Evolutionary conservation across 2,797 vertebrate genomes (phyloP).

Genomic region (Caiman crocodilus): DNA sequence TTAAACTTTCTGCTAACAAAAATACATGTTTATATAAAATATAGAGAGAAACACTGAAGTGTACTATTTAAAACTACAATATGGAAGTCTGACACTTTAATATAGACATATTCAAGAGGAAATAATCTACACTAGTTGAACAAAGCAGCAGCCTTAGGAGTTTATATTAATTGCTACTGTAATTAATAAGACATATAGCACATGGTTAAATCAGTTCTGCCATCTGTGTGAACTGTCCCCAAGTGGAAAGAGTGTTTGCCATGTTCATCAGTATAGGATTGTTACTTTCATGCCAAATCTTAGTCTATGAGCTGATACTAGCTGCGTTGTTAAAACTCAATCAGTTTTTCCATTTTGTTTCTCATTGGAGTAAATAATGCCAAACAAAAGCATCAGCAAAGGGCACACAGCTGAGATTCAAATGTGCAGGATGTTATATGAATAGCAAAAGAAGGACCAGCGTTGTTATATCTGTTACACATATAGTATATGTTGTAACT

Average conservation of each 20-base stretch:
- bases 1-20: neutral
- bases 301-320: neutral
- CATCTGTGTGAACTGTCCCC: conserved; percentile 60
- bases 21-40: neutral
- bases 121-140: neutral
- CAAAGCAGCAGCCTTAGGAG: neutral
- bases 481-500: neutral
- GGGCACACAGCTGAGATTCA: rapidly evolving
- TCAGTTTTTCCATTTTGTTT: neutral
- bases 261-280: neutral
- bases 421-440: neutral
- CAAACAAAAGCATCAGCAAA: neutral
- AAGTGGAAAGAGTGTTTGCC: conserved; percentile 8
- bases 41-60: neutral
- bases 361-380: neutral
- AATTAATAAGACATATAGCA: conserved; percentile 69
- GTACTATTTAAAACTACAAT: neutral
- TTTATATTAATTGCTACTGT: conserved; percentile 33
- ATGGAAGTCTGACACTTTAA: neutral
- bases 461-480: neutral
- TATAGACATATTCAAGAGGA: neutral
- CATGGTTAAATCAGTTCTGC: conserved; percentile 40
- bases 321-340: neutral
- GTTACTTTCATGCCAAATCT: neutral
- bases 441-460: neutral